Percentiles rank a stretch among this genome's conserved stretches.
Evolutionary conservation across 2,888 invertebrate genomes (phyloP).

Genomic region (Chydorus sphaericus): DNA sequence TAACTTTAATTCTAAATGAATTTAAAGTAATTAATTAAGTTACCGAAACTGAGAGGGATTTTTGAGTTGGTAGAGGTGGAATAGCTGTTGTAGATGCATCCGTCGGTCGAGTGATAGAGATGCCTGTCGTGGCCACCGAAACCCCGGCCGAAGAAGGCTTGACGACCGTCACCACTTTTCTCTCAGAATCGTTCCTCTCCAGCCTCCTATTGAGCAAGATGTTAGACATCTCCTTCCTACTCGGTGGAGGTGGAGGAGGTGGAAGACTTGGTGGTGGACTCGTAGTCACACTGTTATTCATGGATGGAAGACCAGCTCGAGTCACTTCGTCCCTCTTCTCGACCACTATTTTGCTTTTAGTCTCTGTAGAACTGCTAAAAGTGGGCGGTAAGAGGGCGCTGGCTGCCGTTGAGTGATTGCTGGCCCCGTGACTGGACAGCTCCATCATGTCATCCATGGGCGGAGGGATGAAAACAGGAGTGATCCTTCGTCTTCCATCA

Average conservation of each 20-base stretch:
- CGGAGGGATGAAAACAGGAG: conserved; percentile 83
- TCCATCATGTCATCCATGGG: conserved; percentile 45
- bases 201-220: not conserved
- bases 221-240: not conserved
- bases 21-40: not conserved
- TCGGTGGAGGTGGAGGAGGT: not conserved
- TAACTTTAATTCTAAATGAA: not conserved
- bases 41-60: not conserved
- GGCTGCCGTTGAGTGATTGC: conserved; percentile 13
- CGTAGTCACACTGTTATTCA: not conserved
- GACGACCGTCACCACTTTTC: not conserved
- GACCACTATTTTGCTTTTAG: conserved; percentile 63
- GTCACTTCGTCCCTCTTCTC: conserved; percentile 52
- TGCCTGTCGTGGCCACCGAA: not conserved
- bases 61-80: not conserved
- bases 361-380: conserved; percentile 61
- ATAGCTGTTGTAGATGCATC: not conserved
- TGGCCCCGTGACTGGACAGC: conserved; percentile 16
- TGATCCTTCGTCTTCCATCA: conserved; percentile 89
- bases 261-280: not conserved
- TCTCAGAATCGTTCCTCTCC: not conserved
- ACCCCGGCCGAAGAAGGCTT: not conserved
- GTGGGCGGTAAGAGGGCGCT: conserved; percentile 27
- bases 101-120: not conserved
- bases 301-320: conserved; percentile 2